Conservation (phyloP, 1,140 invertebrate species). For the Drosophila fuyamai region DNA sequence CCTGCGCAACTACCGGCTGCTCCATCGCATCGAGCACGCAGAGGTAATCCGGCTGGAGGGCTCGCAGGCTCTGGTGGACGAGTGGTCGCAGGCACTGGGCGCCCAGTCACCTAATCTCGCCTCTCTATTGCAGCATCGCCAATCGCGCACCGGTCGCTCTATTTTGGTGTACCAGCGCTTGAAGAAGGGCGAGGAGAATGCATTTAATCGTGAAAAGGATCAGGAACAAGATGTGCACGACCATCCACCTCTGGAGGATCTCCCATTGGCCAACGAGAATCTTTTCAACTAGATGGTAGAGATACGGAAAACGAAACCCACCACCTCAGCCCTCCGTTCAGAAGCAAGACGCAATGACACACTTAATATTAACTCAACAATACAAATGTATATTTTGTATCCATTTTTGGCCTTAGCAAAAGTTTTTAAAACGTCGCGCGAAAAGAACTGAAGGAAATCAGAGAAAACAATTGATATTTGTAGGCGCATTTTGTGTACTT, state of each 20-base stretch:
- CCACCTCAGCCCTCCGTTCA: slow-evolving; percentile 66
- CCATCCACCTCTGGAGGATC: slow-evolving; percentile 11
- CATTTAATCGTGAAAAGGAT: slow-evolving; percentile 62
- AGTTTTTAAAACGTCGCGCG: slow-evolving; percentile 54
- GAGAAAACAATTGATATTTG: not conserved
- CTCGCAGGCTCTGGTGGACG: slow-evolving; percentile 50
- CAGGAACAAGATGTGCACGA: slow-evolving; percentile 9
- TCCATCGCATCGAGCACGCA: slow-evolving; percentile 65
- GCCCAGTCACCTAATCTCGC: slow-evolving; percentile 61
- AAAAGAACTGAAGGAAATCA: slow-evolving; percentile 1
- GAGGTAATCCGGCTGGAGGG: slow-evolving; percentile 59
- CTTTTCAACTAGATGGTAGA: slow-evolving; percentile 57
- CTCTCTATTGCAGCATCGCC: slow-evolving; percentile 67
- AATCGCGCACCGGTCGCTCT: slow-evolving; percentile 61
- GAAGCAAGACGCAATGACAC: slow-evolving; percentile 21
- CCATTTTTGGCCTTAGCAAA: slow-evolving; percentile 50
- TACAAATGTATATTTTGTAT: slow-evolving; percentile 50
- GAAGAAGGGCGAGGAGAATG: slow-evolving; percentile 69
- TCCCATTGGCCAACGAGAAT: slow-evolving; percentile 34
- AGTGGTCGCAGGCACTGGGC: slow-evolving; percentile 63
- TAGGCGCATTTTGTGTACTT: slow-evolving; percentile 45
- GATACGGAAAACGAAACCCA: slow-evolving; percentile 25
- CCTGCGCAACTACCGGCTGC: slow-evolving; percentile 66
- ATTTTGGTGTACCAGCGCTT: slow-evolving; percentile 79
- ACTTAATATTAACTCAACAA: slow-evolving; percentile 49